Conservation (phyloP, 2,113 vertebrate species). For the Tachysurus fulvidraco region DNA sequence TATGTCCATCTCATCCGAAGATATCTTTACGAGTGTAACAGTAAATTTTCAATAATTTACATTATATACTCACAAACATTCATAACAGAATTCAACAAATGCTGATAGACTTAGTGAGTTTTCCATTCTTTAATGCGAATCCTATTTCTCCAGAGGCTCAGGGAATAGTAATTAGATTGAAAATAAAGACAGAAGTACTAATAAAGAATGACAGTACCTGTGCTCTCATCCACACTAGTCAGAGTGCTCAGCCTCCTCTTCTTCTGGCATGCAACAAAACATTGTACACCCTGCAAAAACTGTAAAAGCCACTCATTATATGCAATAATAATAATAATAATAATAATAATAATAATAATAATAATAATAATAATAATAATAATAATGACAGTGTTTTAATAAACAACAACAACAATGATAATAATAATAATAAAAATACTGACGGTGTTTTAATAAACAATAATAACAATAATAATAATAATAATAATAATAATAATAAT, state of each 20-base stretch:
- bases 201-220: slow-evolving; percentile 19
- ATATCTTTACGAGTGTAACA: not conserved
- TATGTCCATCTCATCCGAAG: not conserved
- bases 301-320: not conserved
- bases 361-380: not conserved
- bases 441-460: not conserved
- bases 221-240: not conserved
- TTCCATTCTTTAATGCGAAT: not conserved
- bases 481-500: not conserved
- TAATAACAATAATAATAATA: not conserved
- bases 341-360: not conserved
- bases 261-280: slow-evolving; percentile 21
- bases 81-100: not conserved
- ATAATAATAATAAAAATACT: no score
- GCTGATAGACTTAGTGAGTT: not conserved
- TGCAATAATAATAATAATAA: not conserved
- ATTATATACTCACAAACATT: not conserved
- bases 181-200: not conserved
- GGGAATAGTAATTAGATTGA: not conserved
- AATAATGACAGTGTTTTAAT: no score
- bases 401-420: no score
- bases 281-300: slow-evolving; percentile 36
- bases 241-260: slow-evolving; percentile 16
- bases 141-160: not conserved
- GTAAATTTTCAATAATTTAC: not conserved